Percentiles rank a stretch among this genome's conserved stretches.
Conservation (phyloP, 2,888 invertebrate genomes). For the Erannis defoliaria region DNA sequence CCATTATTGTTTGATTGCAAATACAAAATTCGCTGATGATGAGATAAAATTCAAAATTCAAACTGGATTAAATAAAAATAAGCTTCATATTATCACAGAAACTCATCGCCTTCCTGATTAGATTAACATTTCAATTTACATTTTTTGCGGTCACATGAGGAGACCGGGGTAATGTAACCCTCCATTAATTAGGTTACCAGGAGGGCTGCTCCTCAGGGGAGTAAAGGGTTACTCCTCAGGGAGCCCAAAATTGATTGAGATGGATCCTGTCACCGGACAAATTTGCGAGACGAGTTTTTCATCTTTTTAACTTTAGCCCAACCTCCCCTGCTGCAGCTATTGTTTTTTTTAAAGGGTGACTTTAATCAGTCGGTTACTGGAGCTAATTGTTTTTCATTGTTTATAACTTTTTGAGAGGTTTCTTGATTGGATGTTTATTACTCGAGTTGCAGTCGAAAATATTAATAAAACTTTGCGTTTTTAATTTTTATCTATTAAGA, state of each 20-base stretch:
- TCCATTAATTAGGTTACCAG: slow-evolving; percentile 82
- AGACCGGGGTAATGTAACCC: slow-evolving; percentile 60
- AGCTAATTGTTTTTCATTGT: slow-evolving; percentile 62
- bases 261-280: slow-evolving; percentile 82
- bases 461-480: slow-evolving; percentile 37
- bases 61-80: too few species aligned
- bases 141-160: slow-evolving; percentile 75
- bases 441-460: slow-evolving; percentile 31
- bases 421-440: slow-evolving; percentile 60
- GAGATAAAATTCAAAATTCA: neutral
- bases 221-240: slow-evolving; percentile 81
- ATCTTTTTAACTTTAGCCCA: slow-evolving; percentile 57
- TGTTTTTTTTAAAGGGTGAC: slow-evolving; percentile 62
- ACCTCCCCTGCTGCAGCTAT: slow-evolving; percentile 44
- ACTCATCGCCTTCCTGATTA: slow-evolving; percentile 55
- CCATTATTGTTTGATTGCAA: too few species aligned
- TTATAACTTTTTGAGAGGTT: slow-evolving; percentile 77
- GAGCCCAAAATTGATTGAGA: slow-evolving; percentile 83
- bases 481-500: slow-evolving; percentile 25
- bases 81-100: slow-evolving; percentile 8
- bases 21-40: too few species aligned
- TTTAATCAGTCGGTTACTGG: slow-evolving; percentile 63
- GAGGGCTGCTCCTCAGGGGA: slow-evolving; percentile 72
- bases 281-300: slow-evolving; percentile 72
- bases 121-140: slow-evolving; percentile 82